Conservation (phyloP, 2,113 vertebrate genomes). For the Toxotes jaculatrix region DNA sequence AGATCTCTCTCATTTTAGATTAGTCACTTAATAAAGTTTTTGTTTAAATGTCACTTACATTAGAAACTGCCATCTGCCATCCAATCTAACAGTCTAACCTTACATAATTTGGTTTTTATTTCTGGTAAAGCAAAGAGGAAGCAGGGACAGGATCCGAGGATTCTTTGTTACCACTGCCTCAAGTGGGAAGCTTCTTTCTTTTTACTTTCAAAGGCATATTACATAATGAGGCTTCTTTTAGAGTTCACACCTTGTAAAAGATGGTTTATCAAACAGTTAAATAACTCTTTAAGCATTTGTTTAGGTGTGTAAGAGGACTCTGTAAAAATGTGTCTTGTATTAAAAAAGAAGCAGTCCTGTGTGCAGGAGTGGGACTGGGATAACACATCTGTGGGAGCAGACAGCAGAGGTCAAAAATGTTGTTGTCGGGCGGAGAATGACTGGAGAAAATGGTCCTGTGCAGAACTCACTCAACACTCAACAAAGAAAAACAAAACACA, state of each 20-base stretch:
- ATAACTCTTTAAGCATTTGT: neutral
- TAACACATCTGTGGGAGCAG: neutral
- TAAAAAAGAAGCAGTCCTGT: neutral
- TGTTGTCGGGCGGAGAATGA: too few species aligned
- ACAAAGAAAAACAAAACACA: neutral
- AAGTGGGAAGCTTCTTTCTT: neutral
- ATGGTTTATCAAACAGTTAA: neutral
- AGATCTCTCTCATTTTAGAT: neutral
- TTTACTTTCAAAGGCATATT: neutral
- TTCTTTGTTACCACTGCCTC: neutral
- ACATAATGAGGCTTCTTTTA: neutral
- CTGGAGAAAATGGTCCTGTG: conserved; percentile 1
- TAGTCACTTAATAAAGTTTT: neutral
- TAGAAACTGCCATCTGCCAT: neutral
- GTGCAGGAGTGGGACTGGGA: neutral
- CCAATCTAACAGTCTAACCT: neutral
- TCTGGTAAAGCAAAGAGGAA: neutral
- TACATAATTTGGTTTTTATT: neutral
- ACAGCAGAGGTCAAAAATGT: neutral
- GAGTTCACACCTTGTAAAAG: neutral
- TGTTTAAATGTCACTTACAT: neutral
- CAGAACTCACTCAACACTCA: neutral
- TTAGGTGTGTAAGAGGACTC: neutral
- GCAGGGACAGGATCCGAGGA: neutral
- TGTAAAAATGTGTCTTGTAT: neutral